Evolutionary conservation across 2,888 invertebrate species (phyloP).

Genomic region (Drosophila eohydei): DNA sequence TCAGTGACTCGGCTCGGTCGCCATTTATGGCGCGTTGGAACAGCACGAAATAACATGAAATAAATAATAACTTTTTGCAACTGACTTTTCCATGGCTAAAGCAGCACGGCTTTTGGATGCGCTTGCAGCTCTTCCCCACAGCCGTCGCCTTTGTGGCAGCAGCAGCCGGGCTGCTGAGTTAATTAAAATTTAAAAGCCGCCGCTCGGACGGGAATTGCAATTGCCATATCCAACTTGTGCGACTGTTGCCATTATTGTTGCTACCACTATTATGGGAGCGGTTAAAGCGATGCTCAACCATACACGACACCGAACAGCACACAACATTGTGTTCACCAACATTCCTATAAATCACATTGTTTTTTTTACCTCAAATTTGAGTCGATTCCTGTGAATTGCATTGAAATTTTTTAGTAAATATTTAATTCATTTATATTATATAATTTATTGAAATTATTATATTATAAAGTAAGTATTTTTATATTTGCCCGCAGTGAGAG

Average conservation of each 20-base stretch:
- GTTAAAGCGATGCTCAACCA: constrained; percentile 31
- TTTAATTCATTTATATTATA: neutral
- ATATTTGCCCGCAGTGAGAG: too few relatives aligned
- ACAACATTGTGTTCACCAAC: neutral
- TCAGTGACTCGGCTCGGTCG: constrained; percentile 50
- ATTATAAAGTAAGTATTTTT: too few relatives aligned
- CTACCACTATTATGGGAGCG: constrained; percentile 51
- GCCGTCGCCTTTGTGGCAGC: constrained; percentile 31
- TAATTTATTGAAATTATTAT: too few relatives aligned
- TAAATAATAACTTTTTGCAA: constrained; percentile 76
- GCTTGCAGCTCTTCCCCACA: constrained; percentile 7
- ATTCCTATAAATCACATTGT: neutral
- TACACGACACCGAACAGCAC: constrained; percentile 8
- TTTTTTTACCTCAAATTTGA: neutral
- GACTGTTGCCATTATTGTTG: constrained; percentile 66
- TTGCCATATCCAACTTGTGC: constrained; percentile 66
- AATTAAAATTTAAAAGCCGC: constrained; percentile 78
- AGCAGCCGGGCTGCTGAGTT: constrained; percentile 53
- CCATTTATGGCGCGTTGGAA: constrained; percentile 74
- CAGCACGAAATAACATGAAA: constrained; percentile 78
- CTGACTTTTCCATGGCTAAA: constrained; percentile 39
- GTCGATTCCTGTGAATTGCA: neutral
- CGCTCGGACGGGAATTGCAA: constrained; percentile 75
- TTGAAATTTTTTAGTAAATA: neutral
- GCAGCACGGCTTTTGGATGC: constrained; percentile 19